A percentile compares a stretch with the other conserved stretches of the same genome.
These are phyloP conservation scores for Drosophila arizonae DNA, from an alignment of 1,140 invertebrate genomes.

Conservation along the genomic window DNA sequence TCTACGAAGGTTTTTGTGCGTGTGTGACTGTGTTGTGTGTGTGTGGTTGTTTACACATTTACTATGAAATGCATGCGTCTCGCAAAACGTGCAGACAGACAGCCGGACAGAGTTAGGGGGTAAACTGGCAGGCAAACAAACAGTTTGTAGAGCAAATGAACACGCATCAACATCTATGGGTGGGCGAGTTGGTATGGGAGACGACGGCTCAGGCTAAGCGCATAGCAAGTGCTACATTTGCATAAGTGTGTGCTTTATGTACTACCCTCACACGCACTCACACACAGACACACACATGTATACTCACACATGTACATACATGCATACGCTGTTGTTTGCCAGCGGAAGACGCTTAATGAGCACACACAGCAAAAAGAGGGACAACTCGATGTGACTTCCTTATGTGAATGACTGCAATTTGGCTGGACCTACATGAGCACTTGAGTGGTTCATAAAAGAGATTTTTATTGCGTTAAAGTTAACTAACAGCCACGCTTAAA, in stretches of 20 bases:
- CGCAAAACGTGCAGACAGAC: constrained; percentile 71
- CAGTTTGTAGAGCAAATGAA: constrained; percentile 49
- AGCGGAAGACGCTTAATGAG: constrained; percentile 73
- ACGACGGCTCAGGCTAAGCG: constrained; percentile 6
- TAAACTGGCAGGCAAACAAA: constrained; percentile 35
- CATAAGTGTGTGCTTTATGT: constrained; percentile 72
- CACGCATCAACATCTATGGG: constrained; percentile 37
- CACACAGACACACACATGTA: background rate
- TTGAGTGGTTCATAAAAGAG: constrained; percentile 60
- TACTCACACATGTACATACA: background rate
- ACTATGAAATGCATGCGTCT: constrained; percentile 73
- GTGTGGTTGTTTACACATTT: constrained; percentile 70
- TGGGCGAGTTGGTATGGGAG: background rate
- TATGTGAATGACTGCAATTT: constrained; percentile 9
- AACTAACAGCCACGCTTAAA: constrained; percentile 40
- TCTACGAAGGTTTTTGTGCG: constrained; percentile 1
- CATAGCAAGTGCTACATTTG: constrained; percentile 54
- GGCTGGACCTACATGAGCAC: constrained; percentile 9
- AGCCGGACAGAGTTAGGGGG: constrained; percentile 36
- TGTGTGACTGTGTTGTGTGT: constrained; percentile 19
- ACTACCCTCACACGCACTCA: constrained; percentile 26
- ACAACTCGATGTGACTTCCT: constrained; percentile 20
- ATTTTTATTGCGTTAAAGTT: constrained; percentile 73
- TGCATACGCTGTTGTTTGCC: constrained; percentile 47
- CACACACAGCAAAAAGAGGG: constrained; percentile 16